Conservation (phyloP, 2,113 vertebrate genomes). For the Alexandromys fortis region DNA sequence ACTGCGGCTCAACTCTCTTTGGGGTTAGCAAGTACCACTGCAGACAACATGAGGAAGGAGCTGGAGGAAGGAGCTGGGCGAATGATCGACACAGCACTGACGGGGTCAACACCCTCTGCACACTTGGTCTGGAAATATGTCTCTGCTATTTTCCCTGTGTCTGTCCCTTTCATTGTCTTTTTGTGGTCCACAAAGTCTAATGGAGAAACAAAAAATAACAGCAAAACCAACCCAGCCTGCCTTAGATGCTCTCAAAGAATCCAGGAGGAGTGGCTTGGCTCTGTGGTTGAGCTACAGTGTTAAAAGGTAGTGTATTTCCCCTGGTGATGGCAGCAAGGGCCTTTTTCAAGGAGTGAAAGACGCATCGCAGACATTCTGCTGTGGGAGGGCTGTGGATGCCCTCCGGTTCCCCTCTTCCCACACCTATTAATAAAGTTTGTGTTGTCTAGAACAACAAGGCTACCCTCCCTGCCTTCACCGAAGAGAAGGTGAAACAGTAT, state of each 20-base stretch:
- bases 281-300: not conserved
- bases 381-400: not conserved
- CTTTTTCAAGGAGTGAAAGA: slow-evolving; percentile 1
- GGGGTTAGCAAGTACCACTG: not conserved
- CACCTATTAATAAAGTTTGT: not conserved
- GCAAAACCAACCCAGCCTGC: not conserved
- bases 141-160: slow-evolving; percentile 11
- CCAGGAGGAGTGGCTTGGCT: not conserved
- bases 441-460: not conserved
- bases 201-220: not conserved
- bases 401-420: not conserved
- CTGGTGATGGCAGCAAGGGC: not conserved
- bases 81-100: not conserved
- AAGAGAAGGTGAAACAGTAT: not conserved
- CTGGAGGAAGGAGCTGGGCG: not conserved
- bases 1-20: not conserved
- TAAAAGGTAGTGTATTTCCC: not conserved
- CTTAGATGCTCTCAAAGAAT: slow-evolving; percentile 23
- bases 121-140: not conserved
- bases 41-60: not conserved
- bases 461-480: not conserved
- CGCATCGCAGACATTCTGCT: not conserved
- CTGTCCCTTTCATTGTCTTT: slow-evolving; percentile 22
- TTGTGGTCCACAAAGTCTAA: slow-evolving; percentile 13
- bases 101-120: not conserved